These are phyloP conservation scores for Zaprionus taronus DNA, from an alignment of 1,140 invertebrate species.

Conservation along the genomic window DNA sequence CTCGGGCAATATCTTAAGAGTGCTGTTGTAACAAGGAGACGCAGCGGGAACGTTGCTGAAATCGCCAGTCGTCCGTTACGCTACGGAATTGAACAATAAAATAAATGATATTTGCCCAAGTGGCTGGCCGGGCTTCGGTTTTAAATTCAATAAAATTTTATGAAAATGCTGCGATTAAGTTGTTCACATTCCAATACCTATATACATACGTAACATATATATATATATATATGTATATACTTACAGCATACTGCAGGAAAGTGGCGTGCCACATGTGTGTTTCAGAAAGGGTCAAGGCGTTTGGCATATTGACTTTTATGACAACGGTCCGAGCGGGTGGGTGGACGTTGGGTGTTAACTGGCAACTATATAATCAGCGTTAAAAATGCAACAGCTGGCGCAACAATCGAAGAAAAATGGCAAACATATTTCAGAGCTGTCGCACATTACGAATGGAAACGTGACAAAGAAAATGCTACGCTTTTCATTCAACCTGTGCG, in stretches of 20 bases:
- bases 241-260: not conserved
- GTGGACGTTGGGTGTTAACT: slow-evolving; percentile 7
- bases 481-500: slow-evolving; percentile 36
- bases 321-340: slow-evolving; percentile 53
- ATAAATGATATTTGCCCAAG: slow-evolving; percentile 83
- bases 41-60: slow-evolving; percentile 51
- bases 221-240: not conserved
- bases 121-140: slow-evolving; percentile 66
- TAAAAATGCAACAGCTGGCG: slow-evolving; percentile 75
- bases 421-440: slow-evolving; percentile 39
- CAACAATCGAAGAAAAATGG: slow-evolving; percentile 61
- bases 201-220: not conserved
- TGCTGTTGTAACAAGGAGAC: slow-evolving; percentile 47
- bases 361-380: slow-evolving; percentile 78
- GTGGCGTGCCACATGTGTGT: slow-evolving; percentile 55
- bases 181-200: slow-evolving; percentile 32
- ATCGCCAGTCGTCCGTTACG: slow-evolving; percentile 61
- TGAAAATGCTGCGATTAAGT: slow-evolving; percentile 80
- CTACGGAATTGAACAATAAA: slow-evolving; percentile 80
- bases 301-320: slow-evolving; percentile 72
- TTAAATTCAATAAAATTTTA: slow-evolving; percentile 84
- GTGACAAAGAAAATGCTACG: slow-evolving; percentile 32
- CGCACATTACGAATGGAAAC: slow-evolving; percentile 35
- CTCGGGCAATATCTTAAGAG: slow-evolving; percentile 31
- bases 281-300: slow-evolving; percentile 72